Evolutionary conservation across 2,113 vertebrate genomes (phyloP).

Genomic region (Anhinga rufa): DNA sequence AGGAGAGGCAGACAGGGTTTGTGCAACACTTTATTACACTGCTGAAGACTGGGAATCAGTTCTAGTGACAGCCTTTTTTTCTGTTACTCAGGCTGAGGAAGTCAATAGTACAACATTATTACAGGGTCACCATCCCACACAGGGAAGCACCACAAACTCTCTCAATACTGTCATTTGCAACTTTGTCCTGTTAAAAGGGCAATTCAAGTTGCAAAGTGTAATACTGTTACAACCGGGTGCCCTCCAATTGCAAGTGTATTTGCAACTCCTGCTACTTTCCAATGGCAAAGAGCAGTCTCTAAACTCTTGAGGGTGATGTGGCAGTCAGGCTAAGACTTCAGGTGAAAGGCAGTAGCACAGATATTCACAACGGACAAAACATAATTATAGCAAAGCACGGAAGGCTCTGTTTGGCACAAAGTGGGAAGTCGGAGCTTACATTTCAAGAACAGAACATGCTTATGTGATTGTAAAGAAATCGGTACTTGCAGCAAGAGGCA

Average conservation of each 20-base stretch:
- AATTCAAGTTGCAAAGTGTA: neutral
- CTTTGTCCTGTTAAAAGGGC: neutral
- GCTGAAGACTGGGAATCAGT: neutral
- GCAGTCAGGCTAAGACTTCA: neutral
- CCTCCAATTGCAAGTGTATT: neutral
- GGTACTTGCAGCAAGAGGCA: neutral
- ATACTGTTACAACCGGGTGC: neutral
- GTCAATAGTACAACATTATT: neutral
- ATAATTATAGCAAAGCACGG: neutral
- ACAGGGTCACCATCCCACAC: neutral
- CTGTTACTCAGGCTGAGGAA: neutral
- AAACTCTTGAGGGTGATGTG: neutral
- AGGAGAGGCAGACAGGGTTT: neutral
- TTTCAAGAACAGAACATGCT: neutral
- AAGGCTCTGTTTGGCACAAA: neutral
- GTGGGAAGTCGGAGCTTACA: neutral
- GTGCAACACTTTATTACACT: neutral
- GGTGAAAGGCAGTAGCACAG: neutral
- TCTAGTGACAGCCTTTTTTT: neutral
- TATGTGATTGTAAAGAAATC: neutral
- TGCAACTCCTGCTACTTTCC: neutral
- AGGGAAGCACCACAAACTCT: neutral
- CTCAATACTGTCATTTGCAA: neutral
- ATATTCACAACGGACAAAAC: neutral
- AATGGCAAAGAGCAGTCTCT: neutral